Percentiles rank a stretch among this genome's conserved stretches.
Conservation (phyloP, 1,140 invertebrate genomes). For the Ips nitidus region DNA sequence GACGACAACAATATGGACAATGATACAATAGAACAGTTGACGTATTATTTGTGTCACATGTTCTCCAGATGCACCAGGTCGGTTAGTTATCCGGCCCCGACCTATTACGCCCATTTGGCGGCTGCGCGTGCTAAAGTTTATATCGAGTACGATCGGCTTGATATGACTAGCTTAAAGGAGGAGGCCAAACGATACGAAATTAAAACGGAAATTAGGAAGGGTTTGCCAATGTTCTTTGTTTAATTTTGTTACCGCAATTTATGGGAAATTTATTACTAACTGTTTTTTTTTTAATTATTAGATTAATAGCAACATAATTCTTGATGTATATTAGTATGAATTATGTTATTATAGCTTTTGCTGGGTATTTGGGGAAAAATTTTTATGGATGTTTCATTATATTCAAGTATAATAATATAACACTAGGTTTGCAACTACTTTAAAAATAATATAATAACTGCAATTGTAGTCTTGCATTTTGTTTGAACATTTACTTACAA, state of each 20-base stretch:
- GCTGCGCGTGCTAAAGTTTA: constrained; percentile 68
- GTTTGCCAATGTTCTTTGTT: constrained; percentile 49
- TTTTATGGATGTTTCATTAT: too few species aligned
- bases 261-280: too few species aligned
- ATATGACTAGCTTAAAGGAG: constrained; percentile 39
- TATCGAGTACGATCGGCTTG: constrained; percentile 40
- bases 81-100: constrained; percentile 91
- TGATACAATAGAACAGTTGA: constrained; percentile 74
- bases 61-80: constrained; percentile 84
- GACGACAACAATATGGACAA: constrained; percentile 75
- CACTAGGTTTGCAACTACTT: too few species aligned
- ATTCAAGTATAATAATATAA: too few species aligned
- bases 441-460: too few species aligned
- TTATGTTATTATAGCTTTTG: too few species aligned
- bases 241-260: constrained; percentile 29
- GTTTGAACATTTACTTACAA: too few species aligned
- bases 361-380: too few species aligned
- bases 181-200: constrained; percentile 38
- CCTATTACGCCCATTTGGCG: constrained; percentile 93
- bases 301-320: too few species aligned
- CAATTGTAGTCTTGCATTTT: too few species aligned
- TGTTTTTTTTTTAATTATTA: too few species aligned
- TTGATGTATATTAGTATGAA: too few species aligned
- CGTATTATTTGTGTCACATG: constrained; percentile 86
- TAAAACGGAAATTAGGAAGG: constrained; percentile 42